Evolutionary conservation across 2,797 vertebrate genomes (phyloP).

Genomic region (Picus viridis): DNA sequence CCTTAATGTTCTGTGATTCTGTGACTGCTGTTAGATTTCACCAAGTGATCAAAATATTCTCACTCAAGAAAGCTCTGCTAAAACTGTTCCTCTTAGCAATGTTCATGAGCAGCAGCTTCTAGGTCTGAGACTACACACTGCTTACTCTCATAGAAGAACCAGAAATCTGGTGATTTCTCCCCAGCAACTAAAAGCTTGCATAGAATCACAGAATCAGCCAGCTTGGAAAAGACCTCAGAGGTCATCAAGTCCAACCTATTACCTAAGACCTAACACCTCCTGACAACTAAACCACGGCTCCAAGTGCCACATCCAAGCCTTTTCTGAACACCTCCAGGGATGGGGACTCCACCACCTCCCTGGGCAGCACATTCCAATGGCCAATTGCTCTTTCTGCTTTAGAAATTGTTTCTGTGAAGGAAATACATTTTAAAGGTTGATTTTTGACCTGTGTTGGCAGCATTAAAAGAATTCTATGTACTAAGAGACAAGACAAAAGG

Average conservation of each 20-base stretch:
- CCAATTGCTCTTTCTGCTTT: background rate
- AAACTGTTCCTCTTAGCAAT: background rate
- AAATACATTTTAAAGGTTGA: background rate
- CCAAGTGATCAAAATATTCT: background rate
- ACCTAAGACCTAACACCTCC: too few relatives aligned
- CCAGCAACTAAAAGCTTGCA: background rate
- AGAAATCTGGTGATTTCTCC: background rate
- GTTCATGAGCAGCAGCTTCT: background rate
- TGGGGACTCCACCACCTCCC: too few relatives aligned
- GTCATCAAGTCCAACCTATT: too few relatives aligned
- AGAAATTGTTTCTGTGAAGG: background rate
- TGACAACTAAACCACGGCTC: too few relatives aligned
- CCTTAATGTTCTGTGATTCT: too few relatives aligned
- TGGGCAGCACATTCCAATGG: too few relatives aligned
- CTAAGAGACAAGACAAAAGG: too few relatives aligned
- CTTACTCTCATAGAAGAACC: background rate
- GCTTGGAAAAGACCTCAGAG: too few relatives aligned
- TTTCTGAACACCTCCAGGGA: too few relatives aligned
- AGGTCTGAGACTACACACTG: accelerated
- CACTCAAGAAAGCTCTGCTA: background rate
- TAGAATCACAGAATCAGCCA: background rate
- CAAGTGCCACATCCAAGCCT: too few relatives aligned
- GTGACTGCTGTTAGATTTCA: background rate
- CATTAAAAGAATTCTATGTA: background rate
- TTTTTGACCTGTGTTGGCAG: background rate